Evolutionary conservation across 2,888 invertebrate species (phyloP).

Genomic region (Calameuta idolon): DNA sequence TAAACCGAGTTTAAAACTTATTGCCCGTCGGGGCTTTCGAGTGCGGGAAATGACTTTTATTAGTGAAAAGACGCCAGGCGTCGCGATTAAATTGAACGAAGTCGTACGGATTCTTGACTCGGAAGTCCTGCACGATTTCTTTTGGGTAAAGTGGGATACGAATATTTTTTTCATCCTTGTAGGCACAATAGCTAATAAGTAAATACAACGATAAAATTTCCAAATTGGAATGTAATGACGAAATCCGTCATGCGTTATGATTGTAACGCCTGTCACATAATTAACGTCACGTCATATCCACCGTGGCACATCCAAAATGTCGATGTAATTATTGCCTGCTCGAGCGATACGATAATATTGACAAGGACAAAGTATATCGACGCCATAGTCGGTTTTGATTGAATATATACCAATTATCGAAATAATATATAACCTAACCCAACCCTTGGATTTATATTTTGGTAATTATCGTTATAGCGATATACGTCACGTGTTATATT

Average conservation of each 20-base stretch:
- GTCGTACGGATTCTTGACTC: not conserved
- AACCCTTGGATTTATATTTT: not conserved
- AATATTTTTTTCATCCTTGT: not conserved
- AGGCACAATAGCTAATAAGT: not conserved
- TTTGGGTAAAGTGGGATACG: not conserved
- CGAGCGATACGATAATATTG: conserved; percentile 32
- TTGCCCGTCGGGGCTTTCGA: not conserved
- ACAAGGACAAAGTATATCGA: conserved; percentile 38
- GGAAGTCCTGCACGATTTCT: not conserved
- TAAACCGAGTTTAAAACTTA: conserved; percentile 1
- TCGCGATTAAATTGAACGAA: not conserved
- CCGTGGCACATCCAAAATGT: conserved; percentile 43
- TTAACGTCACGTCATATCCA: conserved; percentile 23
- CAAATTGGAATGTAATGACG: not conserved
- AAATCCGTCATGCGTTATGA: not conserved
- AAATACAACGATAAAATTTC: not conserved
- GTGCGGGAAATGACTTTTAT: not conserved
- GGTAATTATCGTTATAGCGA: not conserved
- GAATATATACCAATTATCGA: conserved; percentile 36
- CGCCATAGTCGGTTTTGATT: conserved; percentile 29
- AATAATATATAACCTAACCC: not conserved
- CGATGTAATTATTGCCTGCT: conserved; percentile 45
- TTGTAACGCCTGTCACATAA: conserved; percentile 23
- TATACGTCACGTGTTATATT: not conserved
- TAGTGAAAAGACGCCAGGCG: not conserved